These are phyloP conservation scores for Aethina tumida DNA, from an alignment of 1,140 invertebrate genomes.

Conservation along the genomic window DNA sequence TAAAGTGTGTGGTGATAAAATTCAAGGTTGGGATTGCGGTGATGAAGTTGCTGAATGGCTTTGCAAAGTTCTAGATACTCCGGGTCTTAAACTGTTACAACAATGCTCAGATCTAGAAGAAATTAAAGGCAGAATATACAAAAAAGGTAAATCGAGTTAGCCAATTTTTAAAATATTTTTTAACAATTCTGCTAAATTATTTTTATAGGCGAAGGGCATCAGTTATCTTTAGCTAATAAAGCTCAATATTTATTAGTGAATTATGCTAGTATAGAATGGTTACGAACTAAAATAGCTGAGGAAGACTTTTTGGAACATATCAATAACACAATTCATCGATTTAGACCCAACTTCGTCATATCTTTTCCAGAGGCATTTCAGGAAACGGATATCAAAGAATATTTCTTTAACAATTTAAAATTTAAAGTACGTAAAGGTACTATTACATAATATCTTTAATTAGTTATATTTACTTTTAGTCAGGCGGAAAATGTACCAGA, in stretches of 20 bases:
- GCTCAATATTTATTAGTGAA: constrained; percentile 81
- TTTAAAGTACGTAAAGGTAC: constrained; percentile 50
- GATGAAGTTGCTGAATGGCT: constrained; percentile 69
- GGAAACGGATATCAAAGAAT: constrained; percentile 61
- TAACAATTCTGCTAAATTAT: constrained; percentile 3
- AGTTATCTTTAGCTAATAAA: constrained; percentile 73
- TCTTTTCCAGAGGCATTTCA: constrained; percentile 53
- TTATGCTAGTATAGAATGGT: constrained; percentile 59
- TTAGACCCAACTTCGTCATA: constrained; percentile 59
- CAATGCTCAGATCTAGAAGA: constrained; percentile 38
- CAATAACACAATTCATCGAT: constrained; percentile 49
- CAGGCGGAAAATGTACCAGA: constrained; percentile 65
- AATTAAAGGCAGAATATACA: constrained; percentile 10
- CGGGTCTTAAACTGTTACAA: constrained; percentile 57
- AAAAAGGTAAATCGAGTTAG: constrained; percentile 11
- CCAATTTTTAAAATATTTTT: background rate
- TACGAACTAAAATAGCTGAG: constrained; percentile 48
- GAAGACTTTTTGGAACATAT: constrained; percentile 41
- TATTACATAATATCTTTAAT: constrained; percentile 1
- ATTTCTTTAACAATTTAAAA: constrained; percentile 56
- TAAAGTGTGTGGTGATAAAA: constrained; percentile 77
- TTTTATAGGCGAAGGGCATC: constrained; percentile 33
- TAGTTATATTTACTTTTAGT: constrained; percentile 12
- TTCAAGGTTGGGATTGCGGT: constrained; percentile 76
- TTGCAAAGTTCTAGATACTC: constrained; percentile 48